These are phyloP conservation scores for Drosophila truncata DNA, from an alignment of 1,140 invertebrate species.

Conservation along the genomic window DNA sequence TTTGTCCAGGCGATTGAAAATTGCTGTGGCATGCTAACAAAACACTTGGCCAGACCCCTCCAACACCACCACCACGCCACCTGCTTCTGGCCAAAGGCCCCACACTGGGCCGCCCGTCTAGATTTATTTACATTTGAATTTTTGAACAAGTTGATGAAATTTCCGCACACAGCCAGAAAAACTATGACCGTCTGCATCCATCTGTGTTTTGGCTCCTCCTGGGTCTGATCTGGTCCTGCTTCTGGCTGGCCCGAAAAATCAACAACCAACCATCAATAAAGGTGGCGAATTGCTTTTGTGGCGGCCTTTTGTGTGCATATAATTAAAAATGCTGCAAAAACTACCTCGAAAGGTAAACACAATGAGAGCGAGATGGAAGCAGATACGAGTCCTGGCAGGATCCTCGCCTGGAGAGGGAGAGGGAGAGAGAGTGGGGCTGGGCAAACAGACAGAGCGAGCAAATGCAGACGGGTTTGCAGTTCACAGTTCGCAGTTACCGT, in stretches of 20 bases:
- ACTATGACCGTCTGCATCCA: slow-evolving; percentile 60
- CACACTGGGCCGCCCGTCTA: slow-evolving; percentile 47
- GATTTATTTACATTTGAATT: slow-evolving; percentile 84
- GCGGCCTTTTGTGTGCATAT: slow-evolving; percentile 82
- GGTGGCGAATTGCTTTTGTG: slow-evolving; percentile 80
- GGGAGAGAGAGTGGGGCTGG: neutral
- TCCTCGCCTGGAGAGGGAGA: neutral
- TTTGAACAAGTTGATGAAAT: slow-evolving; percentile 82
- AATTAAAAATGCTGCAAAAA: slow-evolving; percentile 78
- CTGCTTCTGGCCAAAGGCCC: slow-evolving; percentile 2
- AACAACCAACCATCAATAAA: slow-evolving; percentile 72
- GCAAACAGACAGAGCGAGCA: slow-evolving; percentile 55
- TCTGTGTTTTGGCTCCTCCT: slow-evolving; percentile 22
- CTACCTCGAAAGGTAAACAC: slow-evolving; percentile 73
- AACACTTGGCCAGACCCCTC: slow-evolving; percentile 61
- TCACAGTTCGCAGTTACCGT: slow-evolving; percentile 24
- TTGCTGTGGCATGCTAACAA: slow-evolving; percentile 78
- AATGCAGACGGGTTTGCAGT: slow-evolving; percentile 59
- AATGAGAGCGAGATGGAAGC: slow-evolving; percentile 23
- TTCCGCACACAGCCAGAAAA: slow-evolving; percentile 65
- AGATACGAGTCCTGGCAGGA: slow-evolving; percentile 16
- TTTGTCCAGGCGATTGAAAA: slow-evolving; percentile 81
- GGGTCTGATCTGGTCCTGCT: slow-evolving; percentile 25
- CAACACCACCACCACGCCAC: neutral
- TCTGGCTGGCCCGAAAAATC: slow-evolving; percentile 45